Evolutionary conservation across 1,140 invertebrate species (phyloP).

Genomic region (Drosophila ercepeae): DNA sequence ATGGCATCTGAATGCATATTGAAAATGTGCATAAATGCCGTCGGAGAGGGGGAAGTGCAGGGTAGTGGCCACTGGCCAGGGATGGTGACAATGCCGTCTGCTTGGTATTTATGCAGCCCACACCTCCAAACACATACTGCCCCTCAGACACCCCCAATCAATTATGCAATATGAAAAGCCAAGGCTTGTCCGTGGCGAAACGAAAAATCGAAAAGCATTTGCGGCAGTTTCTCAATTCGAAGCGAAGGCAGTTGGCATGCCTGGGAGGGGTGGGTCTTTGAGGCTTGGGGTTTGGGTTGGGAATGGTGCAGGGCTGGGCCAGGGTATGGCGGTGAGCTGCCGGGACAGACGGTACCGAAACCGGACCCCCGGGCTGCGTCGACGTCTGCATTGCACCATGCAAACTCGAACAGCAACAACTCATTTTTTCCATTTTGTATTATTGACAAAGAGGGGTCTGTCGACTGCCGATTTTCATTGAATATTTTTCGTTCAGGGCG

Average conservation of each 20-base stretch:
- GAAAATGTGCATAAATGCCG: constrained; percentile 66
- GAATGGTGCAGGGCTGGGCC: neutral
- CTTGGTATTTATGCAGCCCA: constrained; percentile 44
- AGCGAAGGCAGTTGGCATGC: constrained; percentile 24
- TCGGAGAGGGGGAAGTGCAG: neutral
- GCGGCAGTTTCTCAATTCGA: constrained; percentile 69
- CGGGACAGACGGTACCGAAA: constrained; percentile 16
- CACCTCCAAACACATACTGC: constrained; percentile 3
- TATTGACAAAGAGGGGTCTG: constrained; percentile 67
- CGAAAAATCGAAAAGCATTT: constrained; percentile 81
- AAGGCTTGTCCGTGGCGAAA: constrained; percentile 61
- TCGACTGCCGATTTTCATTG: constrained; percentile 70
- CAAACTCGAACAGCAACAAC: constrained; percentile 38
- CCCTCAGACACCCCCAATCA: constrained; percentile 53
- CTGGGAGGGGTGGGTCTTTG: no score
- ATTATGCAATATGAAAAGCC: constrained; percentile 78
- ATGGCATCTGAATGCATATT: constrained; percentile 63
- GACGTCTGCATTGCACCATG: constrained; percentile 47
- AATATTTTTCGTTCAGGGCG: constrained; percentile 58
- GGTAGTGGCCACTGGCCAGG: neutral
- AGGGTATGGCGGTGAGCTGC: neutral
- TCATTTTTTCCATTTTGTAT: constrained; percentile 52
- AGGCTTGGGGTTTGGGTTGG: neutral
- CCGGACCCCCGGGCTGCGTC: constrained; percentile 37
- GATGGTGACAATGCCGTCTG: constrained; percentile 47